Base-by-base conservation (phyloP, 1,140 invertebrate genomes). In the Drosophila lini region DNA sequence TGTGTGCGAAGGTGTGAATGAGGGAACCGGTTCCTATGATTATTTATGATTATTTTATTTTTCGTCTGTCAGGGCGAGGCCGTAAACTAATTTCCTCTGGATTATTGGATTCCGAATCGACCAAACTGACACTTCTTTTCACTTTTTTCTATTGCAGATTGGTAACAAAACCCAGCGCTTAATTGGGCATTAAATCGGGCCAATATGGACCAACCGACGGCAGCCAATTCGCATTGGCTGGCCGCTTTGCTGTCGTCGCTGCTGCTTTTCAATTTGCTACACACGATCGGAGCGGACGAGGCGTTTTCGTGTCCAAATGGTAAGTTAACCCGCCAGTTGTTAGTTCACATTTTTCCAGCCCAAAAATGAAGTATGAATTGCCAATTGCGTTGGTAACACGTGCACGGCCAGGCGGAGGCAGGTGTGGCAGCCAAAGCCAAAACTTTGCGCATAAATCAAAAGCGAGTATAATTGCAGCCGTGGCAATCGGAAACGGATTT, bases 181-280 rank as follows among this genome's bases (percentile, higher is more conserved):
- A 78, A 80, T 76, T 88, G 83, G 67, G 67, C 70, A 52, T 79
- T 70, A 82, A 88, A 79, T 88, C 83, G 83, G 76, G 65, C 53
- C 79, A 82, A 86, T 36, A 86, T 86, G 83, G 64, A 60, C 64
- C 78, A 80, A 74, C 31, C 80, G 77, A 89, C 84, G 85, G 84
- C 85, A 89, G 84, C 84, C 84, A 88, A 88, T 89, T 84, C 74
- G 55, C 74, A 83, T 88, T 88, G 84, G 84, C 84, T 88, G 84
- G 80, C 84, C 84, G 84, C 84, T 78, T 78, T 89, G 78, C 78
- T 88, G 83, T 78, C 61, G 77, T 68, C 67, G 84, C 38, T 82
- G 76, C 61, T 74, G 73, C 41, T 90, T 64, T 65, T 71, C 50
- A 73, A 78, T 59, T 32, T 74, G 45, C 60, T 83, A 42, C 77